Percentiles rank a stretch among this genome's conserved stretches.
Evolutionary conservation across 1,140 invertebrate genomes (phyloP).

Genomic region (Drosophila sproati): DNA sequence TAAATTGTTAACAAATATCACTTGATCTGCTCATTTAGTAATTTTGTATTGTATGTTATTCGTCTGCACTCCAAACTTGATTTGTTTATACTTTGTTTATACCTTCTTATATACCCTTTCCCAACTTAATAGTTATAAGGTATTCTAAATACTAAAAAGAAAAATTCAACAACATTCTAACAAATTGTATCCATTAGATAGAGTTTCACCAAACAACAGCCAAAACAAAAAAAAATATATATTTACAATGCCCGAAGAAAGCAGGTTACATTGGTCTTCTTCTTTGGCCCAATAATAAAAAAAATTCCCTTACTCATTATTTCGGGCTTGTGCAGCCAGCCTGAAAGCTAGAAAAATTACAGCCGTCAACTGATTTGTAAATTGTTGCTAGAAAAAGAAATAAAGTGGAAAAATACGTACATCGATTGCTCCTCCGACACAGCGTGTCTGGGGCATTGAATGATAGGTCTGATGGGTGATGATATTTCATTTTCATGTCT

Average conservation of each 20-base stretch:
- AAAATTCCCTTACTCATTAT: slow-evolving; percentile 58
- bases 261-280: slow-evolving; percentile 45
- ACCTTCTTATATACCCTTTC: background rate
- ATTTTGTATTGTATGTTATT: no score
- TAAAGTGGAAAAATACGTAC: slow-evolving; percentile 33
- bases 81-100: no score
- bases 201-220: slow-evolving; percentile 41
- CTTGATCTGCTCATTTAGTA: no score
- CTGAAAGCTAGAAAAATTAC: slow-evolving; percentile 36
- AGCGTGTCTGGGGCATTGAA: slow-evolving; percentile 1
- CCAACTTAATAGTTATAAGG: background rate
- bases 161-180: slow-evolving; percentile 44
- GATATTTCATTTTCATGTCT: slow-evolving; percentile 73
- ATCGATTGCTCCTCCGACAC: slow-evolving; percentile 19
- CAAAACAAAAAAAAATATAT: slow-evolving; percentile 1
- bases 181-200: slow-evolving; percentile 49
- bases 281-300: slow-evolving; percentile 16
- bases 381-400: slow-evolving; percentile 25
- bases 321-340: slow-evolving; percentile 20
- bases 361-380: slow-evolving; percentile 27
- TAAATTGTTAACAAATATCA: no score
- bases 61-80: no score
- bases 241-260: slow-evolving; percentile 39
- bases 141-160: background rate
- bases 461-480: slow-evolving; percentile 45